Evolutionary conservation across 2,888 invertebrate genomes (phyloP).

Genomic region (Platycheirus rosarum): DNA sequence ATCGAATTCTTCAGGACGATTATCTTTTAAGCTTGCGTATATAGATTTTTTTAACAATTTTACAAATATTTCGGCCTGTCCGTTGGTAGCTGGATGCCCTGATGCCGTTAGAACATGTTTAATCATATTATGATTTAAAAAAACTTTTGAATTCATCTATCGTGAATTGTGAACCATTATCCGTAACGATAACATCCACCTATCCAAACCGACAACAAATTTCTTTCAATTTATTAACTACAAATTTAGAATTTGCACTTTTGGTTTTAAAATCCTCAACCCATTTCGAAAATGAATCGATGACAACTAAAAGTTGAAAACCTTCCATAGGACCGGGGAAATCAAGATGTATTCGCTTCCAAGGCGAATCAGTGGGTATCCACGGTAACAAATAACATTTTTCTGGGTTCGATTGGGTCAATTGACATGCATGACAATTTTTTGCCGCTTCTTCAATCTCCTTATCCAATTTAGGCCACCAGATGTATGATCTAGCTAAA

Average conservation of each 20-base stretch:
- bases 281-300: constrained; percentile 46
- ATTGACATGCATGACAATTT: constrained; percentile 2
- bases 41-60: constrained; percentile 19
- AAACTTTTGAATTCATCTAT: neutral
- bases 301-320: constrained; percentile 29
- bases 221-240: constrained; percentile 51
- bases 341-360: constrained; percentile 33
- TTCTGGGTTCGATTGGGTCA: constrained; percentile 19
- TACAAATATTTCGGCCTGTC: constrained; percentile 20
- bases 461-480: constrained; percentile 40
- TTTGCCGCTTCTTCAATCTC: constrained; percentile 43
- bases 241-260: constrained; percentile 35
- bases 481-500: constrained; percentile 26
- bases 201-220: constrained; percentile 56
- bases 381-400: constrained; percentile 30
- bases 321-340: constrained; percentile 37
- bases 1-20: neutral
- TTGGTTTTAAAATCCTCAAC: constrained; percentile 62
- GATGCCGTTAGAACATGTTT: constrained; percentile 20
- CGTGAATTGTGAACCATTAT: constrained; percentile 45
- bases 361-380: constrained; percentile 36
- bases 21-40: constrained; percentile 9
- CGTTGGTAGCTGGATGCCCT: constrained; percentile 11
- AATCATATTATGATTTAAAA: neutral
- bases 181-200: constrained; percentile 50